Conservation (phyloP, 2,797 vertebrate species). For the Eulemur rubriventer region DNA sequence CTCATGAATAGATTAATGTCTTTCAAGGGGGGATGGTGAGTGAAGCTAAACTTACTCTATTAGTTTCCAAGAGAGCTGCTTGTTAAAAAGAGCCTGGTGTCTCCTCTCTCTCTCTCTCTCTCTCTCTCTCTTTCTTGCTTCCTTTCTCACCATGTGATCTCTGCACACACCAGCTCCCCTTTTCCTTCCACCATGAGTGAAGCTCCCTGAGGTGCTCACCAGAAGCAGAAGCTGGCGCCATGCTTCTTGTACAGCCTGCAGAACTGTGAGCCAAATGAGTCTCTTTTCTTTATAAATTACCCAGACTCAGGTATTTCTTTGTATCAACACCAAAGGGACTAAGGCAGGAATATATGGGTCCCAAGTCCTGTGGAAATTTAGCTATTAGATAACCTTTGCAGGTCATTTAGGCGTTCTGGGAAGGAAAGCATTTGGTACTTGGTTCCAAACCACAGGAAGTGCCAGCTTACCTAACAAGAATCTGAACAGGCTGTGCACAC, state of each 20-base stretch:
- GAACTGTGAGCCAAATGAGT: neutral
- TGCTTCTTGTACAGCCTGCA: neutral
- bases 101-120: fast-evolving
- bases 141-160: neutral
- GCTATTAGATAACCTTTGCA: neutral
- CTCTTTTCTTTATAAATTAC: neutral
- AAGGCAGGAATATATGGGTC: neutral
- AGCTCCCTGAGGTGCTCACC: no score
- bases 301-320: neutral
- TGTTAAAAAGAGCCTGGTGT: neutral
- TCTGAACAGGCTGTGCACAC: neutral
- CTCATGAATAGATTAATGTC: neutral
- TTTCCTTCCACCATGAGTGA: neutral
- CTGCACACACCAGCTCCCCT: neutral
- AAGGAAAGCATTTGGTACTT: neutral
- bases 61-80: neutral
- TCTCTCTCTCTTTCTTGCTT: neutral
- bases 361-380: neutral
- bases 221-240: neutral
- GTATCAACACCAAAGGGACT: neutral
- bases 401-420: neutral
- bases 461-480: neutral
- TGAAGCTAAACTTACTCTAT: neutral
- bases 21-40: neutral
- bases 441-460: neutral